These are phyloP conservation scores for Sceloporus undulatus DNA, from an alignment of 2,113 vertebrate species.

Conservation along the genomic window DNA sequence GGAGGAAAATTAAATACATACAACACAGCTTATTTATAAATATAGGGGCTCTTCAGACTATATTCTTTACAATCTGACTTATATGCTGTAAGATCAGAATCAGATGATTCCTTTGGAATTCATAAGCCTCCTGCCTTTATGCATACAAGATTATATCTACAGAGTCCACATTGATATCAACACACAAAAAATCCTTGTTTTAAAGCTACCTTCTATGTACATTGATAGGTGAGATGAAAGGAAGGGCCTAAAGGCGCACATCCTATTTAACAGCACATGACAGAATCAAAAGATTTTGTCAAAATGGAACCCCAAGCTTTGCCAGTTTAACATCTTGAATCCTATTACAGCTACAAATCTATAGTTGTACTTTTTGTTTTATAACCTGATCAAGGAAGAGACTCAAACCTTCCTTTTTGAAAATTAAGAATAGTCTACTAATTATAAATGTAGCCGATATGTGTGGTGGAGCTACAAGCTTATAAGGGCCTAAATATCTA, in stretches of 20 bases:
- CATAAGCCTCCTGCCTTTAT: not conserved
- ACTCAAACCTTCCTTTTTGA: not conserved
- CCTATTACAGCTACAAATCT: not conserved
- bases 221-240: not conserved
- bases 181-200: not conserved
- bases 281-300: not conserved
- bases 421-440: not conserved
- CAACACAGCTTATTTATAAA: not conserved
- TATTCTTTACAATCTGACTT: not conserved
- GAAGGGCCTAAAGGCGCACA: too few species aligned
- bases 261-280: too few species aligned
- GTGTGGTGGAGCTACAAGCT: not conserved
- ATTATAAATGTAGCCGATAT: not conserved
- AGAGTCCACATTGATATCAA: not conserved
- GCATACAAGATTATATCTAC: not conserved
- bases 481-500: too few species aligned
- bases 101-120: not conserved
- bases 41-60: not conserved
- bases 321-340: not conserved
- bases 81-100: not conserved
- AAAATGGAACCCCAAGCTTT: not conserved
- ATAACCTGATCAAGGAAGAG: not conserved
- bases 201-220: not conserved
- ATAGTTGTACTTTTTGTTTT: too few species aligned
- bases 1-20: not conserved